Conservation (phyloP, 2,888 invertebrate species). For the Cheilosia urbana region DNA sequence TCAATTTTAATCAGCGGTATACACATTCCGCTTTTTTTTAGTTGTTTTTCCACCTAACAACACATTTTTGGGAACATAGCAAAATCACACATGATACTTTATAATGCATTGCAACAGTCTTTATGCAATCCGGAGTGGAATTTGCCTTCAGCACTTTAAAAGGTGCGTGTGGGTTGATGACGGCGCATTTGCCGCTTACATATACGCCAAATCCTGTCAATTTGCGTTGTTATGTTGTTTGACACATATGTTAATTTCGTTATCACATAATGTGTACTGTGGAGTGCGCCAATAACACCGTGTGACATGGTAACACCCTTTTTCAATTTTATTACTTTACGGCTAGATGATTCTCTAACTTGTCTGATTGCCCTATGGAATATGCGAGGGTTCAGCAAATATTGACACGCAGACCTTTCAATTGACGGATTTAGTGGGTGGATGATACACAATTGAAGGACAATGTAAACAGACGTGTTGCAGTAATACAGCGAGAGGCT, state of each 20-base stretch:
- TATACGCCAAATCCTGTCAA: conserved; percentile 26
- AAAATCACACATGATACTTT: conserved; percentile 16
- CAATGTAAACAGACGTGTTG: too few species aligned
- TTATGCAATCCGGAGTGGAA: conserved; percentile 7
- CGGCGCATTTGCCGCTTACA: conserved; percentile 12
- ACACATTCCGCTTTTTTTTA: background rate
- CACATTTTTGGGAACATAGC: background rate
- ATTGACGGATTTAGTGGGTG: background rate
- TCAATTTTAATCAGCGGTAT: conserved; percentile 40
- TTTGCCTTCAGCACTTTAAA: background rate
- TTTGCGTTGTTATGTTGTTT: conserved; percentile 6
- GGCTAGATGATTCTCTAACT: conserved; percentile 37
- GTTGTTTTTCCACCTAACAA: background rate
- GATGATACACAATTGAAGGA: too few species aligned
- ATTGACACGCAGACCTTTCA: background rate
- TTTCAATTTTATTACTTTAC: conserved; percentile 46
- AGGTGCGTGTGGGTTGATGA: conserved; percentile 20
- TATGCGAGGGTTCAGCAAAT: background rate
- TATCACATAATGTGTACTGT: conserved; percentile 9
- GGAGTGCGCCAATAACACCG: background rate
- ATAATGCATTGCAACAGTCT: conserved; percentile 9
- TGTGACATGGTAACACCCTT: conserved; percentile 45
- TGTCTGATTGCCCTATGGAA: background rate
- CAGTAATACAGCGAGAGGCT: too few species aligned
- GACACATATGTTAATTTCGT: conserved; percentile 47